phyloP scores from a whole-genome alignment of 92 coral and sea anemone species.

The Phenganax subtilis region DNA sequence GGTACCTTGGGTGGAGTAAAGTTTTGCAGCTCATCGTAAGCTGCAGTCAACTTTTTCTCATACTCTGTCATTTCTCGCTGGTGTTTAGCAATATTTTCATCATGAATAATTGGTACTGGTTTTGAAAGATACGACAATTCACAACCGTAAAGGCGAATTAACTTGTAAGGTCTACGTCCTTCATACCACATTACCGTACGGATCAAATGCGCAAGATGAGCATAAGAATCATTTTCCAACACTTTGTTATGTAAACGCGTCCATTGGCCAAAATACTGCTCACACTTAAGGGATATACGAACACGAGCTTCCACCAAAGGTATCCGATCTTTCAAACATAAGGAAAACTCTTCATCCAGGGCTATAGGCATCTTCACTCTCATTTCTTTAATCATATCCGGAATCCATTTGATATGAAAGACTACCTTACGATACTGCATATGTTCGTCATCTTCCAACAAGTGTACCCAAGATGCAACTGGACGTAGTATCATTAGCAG shows the following conservation, averaged over 20 bases:
- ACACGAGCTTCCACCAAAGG: slow-evolving; percentile 41
- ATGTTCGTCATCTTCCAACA: slow-evolving; percentile 90
- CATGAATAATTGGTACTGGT: slow-evolving; percentile 62
- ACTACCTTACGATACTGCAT: slow-evolving; percentile 65
- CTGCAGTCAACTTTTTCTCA: slow-evolving; percentile 58
- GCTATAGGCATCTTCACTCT: slow-evolving; percentile 72
- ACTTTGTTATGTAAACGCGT: slow-evolving; percentile 75
- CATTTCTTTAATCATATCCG: slow-evolving; percentile 60
- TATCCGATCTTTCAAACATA: slow-evolving; percentile 57
- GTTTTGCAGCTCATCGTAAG: slow-evolving; percentile 56
- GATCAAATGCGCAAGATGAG: slow-evolving; percentile 65
- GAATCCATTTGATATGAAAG: slow-evolving; percentile 81
- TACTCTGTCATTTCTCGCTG: slow-evolving; percentile 67
- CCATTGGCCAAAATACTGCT: slow-evolving; percentile 61
- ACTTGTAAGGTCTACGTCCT: slow-evolving; percentile 69
- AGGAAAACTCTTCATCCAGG: slow-evolving; percentile 83
- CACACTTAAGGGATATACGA: slow-evolving; percentile 53
- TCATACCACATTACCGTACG: slow-evolving; percentile 77
- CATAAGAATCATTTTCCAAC: slow-evolving; percentile 65
- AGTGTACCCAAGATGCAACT: slow-evolving; percentile 87
- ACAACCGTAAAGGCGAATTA: slow-evolving; percentile 63
- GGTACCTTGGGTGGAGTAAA: slow-evolving; percentile 69
- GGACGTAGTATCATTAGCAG: slow-evolving; percentile 85
- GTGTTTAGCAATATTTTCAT: slow-evolving; percentile 59
- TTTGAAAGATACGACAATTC: slow-evolving; percentile 63